Percentiles rank a stretch among this genome's conserved stretches.
Conservation (phyloP, 2,113 vertebrate species). For the Corythornis vintsioides region DNA sequence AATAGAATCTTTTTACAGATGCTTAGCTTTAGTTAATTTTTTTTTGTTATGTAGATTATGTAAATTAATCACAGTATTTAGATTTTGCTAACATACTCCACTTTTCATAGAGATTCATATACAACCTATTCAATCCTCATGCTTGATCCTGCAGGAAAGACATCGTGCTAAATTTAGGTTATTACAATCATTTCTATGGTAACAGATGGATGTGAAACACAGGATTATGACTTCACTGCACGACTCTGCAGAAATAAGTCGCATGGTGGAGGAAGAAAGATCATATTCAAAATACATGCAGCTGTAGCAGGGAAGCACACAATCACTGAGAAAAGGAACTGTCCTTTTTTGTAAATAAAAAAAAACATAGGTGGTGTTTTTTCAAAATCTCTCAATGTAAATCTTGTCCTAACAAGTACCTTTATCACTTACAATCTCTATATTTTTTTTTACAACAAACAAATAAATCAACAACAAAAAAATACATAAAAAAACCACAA, state of each 20-base stretch:
- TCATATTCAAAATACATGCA: slow-evolving; percentile 47
- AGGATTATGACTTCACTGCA: slow-evolving; percentile 71
- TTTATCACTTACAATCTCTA: not conserved
- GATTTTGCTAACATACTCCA: not conserved
- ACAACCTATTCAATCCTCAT: slow-evolving; percentile 39
- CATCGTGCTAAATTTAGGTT: slow-evolving; percentile 66
- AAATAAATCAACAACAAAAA: too few relatives aligned
- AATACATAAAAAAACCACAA: too few relatives aligned
- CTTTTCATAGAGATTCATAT: slow-evolving; percentile 32
- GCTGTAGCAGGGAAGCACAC: slow-evolving; percentile 11
- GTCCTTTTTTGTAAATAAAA: not conserved
- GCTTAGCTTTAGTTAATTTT: not conserved
- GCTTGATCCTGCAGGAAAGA: slow-evolving; percentile 61
- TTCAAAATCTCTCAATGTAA: not conserved
- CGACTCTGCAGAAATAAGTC: slow-evolving; percentile 59
- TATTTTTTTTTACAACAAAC: not conserved
- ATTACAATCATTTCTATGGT: slow-evolving; percentile 73
- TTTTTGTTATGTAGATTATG: not conserved
- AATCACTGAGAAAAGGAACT: not conserved
- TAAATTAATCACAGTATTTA: slow-evolving; percentile 12
- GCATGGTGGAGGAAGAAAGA: slow-evolving; percentile 27
- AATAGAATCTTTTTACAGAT: not conserved
- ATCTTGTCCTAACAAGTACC: not conserved
- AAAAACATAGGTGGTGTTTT: not conserved
- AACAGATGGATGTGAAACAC: slow-evolving; percentile 71